phyloP scores from a whole-genome alignment of 64 coral and sea anemone genomes.

The Pocillopora verrucosa region DNA sequence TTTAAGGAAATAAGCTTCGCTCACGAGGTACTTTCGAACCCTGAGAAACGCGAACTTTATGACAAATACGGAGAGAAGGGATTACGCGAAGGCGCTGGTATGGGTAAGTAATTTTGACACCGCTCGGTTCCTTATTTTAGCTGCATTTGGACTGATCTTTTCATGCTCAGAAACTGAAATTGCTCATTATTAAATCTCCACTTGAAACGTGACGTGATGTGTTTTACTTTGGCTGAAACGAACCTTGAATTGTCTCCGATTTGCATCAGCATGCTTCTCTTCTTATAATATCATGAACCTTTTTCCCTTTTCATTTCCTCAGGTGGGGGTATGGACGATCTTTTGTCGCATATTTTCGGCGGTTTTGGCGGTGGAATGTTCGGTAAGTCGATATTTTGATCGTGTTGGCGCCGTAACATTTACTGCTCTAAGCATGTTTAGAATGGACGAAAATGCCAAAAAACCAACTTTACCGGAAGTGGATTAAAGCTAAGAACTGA shows the following conservation, averaged over 20 bases:
- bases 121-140: background rate
- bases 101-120: constrained; percentile 47
- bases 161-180: background rate
- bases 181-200: constrained; percentile 30
- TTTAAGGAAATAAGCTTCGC: constrained; percentile 99
- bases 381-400: constrained; percentile 71
- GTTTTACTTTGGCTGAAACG: background rate
- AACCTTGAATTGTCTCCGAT: background rate
- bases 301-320: constrained; percentile 25
- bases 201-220: constrained; percentile 18
- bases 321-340: constrained; percentile 91
- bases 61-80: constrained; percentile 98
- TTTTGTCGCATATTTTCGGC: constrained; percentile 98
- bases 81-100: constrained; percentile 84
- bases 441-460: constrained; percentile 43
- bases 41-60: constrained; percentile 94
- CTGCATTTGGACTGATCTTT: background rate
- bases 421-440: constrained; percentile 47
- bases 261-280: background rate
- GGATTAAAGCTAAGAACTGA: constrained; percentile 41
- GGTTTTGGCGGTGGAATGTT: constrained; percentile 97
- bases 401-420: constrained; percentile 38
- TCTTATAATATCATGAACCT: background rate
- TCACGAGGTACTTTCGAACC: constrained; percentile 92
- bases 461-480: constrained; percentile 39